phyloP scores from a whole-genome alignment of 2,797 vertebrate species.

The Amphiprion clarkii region DNA sequence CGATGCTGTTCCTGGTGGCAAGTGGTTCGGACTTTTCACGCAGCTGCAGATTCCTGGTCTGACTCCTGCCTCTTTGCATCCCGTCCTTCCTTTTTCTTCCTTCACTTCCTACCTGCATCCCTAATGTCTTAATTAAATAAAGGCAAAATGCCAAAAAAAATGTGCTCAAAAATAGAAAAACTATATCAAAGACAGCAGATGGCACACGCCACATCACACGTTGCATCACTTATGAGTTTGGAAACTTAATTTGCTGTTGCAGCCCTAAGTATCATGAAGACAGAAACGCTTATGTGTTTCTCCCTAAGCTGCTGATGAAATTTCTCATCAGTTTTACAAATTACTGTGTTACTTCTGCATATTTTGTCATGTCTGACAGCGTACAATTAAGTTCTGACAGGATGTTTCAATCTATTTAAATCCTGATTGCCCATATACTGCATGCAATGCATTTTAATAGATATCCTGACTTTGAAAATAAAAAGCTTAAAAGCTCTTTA shows the following conservation, averaged over 20 bases:
- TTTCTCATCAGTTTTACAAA: neutral
- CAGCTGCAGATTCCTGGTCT: neutral
- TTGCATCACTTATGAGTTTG: neutral
- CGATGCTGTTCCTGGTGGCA: neutral
- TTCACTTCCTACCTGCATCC: neutral
- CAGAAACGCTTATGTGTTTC: neutral
- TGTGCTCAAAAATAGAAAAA: too few species aligned
- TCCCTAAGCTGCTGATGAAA: neutral
- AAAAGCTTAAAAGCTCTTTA: neutral
- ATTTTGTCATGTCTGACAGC: neutral
- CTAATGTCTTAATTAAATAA: neutral
- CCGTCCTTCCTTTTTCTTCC: neutral
- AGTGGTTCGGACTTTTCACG: too few species aligned
- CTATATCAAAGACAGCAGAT: too few species aligned
- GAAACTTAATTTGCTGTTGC: neutral
- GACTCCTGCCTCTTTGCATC: neutral
- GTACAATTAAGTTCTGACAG: too few species aligned
- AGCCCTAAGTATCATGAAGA: neutral
- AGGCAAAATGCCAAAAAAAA: too few species aligned
- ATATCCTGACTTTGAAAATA: too few species aligned
- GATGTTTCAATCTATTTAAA: neutral
- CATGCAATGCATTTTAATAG: neutral
- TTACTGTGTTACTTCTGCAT: neutral
- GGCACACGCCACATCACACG: too few species aligned
- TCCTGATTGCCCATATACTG: neutral